These are phyloP conservation scores for Galerucella nymphaeae DNA, from an alignment of 2,888 invertebrate genomes.

Conservation along the genomic window DNA sequence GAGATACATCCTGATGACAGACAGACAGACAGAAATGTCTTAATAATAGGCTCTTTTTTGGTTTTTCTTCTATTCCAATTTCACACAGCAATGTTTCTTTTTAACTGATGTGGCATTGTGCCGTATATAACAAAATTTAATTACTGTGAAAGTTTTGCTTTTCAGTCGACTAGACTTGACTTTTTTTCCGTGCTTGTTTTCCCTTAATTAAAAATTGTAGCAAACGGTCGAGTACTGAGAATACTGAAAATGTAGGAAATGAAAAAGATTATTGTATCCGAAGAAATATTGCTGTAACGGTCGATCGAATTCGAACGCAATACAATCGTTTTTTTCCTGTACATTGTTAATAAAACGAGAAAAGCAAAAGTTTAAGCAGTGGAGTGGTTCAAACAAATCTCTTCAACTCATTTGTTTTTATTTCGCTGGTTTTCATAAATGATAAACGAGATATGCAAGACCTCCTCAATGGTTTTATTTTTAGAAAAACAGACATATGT, in stretches of 20 bases:
- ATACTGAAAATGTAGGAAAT: slow-evolving; percentile 6
- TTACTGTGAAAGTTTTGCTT: slow-evolving; percentile 8
- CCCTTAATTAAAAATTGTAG: slow-evolving; percentile 7
- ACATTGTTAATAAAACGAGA: neutral
- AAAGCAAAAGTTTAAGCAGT: neutral
- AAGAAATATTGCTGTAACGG: slow-evolving; percentile 5
- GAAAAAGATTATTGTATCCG: slow-evolving; percentile 6
- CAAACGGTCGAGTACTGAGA: slow-evolving; percentile 4
- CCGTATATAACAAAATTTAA: neutral
- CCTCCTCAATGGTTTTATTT: slow-evolving; percentile 21
- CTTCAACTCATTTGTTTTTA: too few relatives aligned
- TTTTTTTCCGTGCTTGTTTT: neutral
- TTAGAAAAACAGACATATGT: slow-evolving; percentile 18
- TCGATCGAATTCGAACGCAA: neutral
- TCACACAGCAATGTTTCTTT: neutral
- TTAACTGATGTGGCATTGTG: neutral
- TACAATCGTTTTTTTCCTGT: neutral
- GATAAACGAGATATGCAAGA: slow-evolving; percentile 11
- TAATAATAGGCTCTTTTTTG: too few relatives aligned
- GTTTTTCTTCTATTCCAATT: too few relatives aligned
- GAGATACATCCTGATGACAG: too few relatives aligned
- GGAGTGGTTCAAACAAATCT: neutral
- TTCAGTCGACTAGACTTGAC: neutral
- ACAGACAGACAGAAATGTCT: too few relatives aligned
- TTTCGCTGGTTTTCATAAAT: too few relatives aligned